Conservation (phyloP, 2,113 vertebrate genomes). For the Anthoscopus minutus region DNA sequence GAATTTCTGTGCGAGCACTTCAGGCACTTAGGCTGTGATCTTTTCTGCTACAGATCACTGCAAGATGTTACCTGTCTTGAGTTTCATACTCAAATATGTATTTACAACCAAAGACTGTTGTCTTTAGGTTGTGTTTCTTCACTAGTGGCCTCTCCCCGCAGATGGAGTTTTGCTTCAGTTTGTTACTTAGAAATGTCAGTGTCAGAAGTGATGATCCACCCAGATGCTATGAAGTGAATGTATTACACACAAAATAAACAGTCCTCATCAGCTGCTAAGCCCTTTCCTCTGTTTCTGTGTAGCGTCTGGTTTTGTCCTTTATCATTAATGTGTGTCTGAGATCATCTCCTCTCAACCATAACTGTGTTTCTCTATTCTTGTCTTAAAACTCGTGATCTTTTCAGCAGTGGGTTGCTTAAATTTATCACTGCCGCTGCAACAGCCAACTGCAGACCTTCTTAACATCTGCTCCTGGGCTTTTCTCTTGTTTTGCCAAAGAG, state of each 20-base stretch:
- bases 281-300: not conserved
- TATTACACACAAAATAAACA: not conserved
- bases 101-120: not conserved
- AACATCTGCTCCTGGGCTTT: slow-evolving; percentile 18
- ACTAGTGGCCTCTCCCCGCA: not conserved
- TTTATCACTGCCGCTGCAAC: not conserved
- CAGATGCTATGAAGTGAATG: not conserved
- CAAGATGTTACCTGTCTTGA: not conserved
- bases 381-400: not conserved
- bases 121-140: not conserved
- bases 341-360: not conserved
- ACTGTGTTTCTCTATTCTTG: not conserved
- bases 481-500: not conserved
- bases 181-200: not conserved
- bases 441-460: not conserved
- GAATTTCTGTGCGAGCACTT: not conserved
- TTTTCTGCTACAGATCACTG: not conserved
- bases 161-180: not conserved
- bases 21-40: not conserved
- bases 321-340: rapidly evolving
- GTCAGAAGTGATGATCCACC: not conserved
- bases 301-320: not conserved
- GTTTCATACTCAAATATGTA: not conserved
- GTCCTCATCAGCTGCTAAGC: not conserved
- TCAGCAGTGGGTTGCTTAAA: not conserved